A percentile compares a stretch with the other conserved stretches of the same genome.
These are phyloP conservation scores for Lottia gigantea DNA, from an alignment of 2,888 invertebrate species.

Conservation along the genomic window DNA sequence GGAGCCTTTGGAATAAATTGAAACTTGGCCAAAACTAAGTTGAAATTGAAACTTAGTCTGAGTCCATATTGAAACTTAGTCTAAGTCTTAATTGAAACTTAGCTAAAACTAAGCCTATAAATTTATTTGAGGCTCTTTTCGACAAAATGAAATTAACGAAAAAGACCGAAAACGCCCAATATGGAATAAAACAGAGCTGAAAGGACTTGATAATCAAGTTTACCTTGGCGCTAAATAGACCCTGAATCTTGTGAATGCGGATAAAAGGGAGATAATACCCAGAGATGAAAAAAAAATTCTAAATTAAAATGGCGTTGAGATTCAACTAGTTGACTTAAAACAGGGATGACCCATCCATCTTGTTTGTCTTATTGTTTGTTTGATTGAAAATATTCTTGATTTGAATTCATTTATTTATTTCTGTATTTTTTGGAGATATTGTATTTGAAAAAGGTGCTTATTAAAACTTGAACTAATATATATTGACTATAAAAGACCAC, in stretches of 20 bases:
- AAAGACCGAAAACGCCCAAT: not conserved
- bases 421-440: too few relatives aligned
- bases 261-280: not conserved
- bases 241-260: not conserved
- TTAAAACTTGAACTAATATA: too few relatives aligned
- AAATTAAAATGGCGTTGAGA: not conserved
- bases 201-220: not conserved
- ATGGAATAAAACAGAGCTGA: not conserved
- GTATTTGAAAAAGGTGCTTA: too few relatives aligned
- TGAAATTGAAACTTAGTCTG: not conserved
- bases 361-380: not conserved
- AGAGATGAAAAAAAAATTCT: not conserved
- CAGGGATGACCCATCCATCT: not conserved
- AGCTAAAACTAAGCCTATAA: not conserved
- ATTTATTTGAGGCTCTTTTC: slow-evolving; percentile 9
- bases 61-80: too few relatives aligned
- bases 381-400: too few relatives aligned
- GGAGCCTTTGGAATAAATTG: slow-evolving; percentile 1
- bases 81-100: too few relatives aligned
- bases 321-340: slow-evolving; percentile 5
- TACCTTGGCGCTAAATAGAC: not conserved
- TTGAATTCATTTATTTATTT: too few relatives aligned
- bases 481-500: too few relatives aligned
- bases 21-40: not conserved
- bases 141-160: not conserved